phyloP scores from a whole-genome alignment of 2,113 vertebrate genomes.

The Anser brachyrhynchus region DNA sequence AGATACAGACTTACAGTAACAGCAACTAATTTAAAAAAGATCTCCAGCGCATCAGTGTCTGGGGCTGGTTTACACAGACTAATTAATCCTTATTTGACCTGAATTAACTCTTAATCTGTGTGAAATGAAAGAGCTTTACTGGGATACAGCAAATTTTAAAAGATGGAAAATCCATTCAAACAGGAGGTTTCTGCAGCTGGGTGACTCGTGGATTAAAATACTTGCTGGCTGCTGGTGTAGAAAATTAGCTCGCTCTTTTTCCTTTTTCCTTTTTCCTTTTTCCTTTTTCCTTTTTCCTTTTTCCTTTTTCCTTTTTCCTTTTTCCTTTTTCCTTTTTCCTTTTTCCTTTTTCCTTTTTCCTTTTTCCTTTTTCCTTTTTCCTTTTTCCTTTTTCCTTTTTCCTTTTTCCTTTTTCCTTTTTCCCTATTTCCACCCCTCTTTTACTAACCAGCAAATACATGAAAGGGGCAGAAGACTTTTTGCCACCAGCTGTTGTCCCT shows the following conservation, averaged over 20 bases:
- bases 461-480: slow-evolving; percentile 19
- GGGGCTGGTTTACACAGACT: slow-evolving; percentile 66
- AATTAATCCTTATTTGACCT: slow-evolving; percentile 79
- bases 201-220: slow-evolving; percentile 37
- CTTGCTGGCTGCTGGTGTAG: background rate
- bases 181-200: slow-evolving; percentile 13
- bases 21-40: slow-evolving; percentile 70
- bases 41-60: slow-evolving; percentile 62
- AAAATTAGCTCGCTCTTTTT: slow-evolving; percentile 2
- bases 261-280: background rate
- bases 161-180: slow-evolving; percentile 32
- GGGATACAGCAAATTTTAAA: slow-evolving; percentile 43
- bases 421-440: background rate
- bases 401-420: background rate
- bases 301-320: background rate
- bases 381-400: background rate
- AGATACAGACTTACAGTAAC: slow-evolving; percentile 65
- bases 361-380: no score
- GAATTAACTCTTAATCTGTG: slow-evolving; percentile 74
- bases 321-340: background rate
- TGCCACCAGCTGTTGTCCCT: background rate
- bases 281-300: background rate
- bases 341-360: background rate
- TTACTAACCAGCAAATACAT: background rate
- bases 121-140: slow-evolving; percentile 68